A percentile compares a stretch with the other conserved stretches of the same genome.
Conservation (phyloP, 2,888 invertebrate species). For the Aromia moschata region DNA sequence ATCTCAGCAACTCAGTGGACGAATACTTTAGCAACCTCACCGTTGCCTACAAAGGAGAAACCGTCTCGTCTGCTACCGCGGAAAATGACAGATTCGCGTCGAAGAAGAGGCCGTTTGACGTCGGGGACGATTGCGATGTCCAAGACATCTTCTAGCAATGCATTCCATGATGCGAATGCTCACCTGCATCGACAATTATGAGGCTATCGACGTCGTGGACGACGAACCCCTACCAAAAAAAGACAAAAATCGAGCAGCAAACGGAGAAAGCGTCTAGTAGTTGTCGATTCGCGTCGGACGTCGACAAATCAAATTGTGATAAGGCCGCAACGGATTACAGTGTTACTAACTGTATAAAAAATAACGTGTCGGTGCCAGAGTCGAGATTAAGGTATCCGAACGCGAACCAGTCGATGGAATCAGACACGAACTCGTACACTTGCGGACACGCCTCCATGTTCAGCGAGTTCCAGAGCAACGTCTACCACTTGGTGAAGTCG, state of each 20-base stretch:
- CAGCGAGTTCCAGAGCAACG: conserved; percentile 69
- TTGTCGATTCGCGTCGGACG: conserved; percentile 1
- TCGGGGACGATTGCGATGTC: conserved; percentile 72
- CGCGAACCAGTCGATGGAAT: conserved; percentile 37
- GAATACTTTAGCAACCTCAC: too few relatives aligned
- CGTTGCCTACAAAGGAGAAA: too few relatives aligned
- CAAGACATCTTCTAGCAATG: conserved; percentile 76
- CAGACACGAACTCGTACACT: conserved; percentile 59
- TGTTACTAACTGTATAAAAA: conserved; percentile 53
- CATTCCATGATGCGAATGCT: conserved; percentile 74
- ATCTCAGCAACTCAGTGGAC: too few relatives aligned
- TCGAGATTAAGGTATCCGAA: conserved; percentile 41
- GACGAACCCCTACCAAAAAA: conserved; percentile 57
- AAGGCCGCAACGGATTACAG: conserved; percentile 49
- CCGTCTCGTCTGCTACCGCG: too few relatives aligned
- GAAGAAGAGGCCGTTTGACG: conserved; percentile 65
- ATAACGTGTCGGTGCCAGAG: conserved; percentile 47
- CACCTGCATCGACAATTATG: conserved; percentile 73
- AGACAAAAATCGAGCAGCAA: too few relatives aligned
- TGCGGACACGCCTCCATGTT: conserved; percentile 75
- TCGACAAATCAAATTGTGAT: conserved; percentile 29
- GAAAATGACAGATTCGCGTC: conserved; percentile 41
- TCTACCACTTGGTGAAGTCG: conserved; percentile 69
- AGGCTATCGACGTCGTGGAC: conserved; percentile 61
- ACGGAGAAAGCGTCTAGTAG: conserved; percentile 12